These are phyloP conservation scores for Acanthisitta chloris DNA, from an alignment of 2,113 vertebrate genomes.

Conservation along the genomic window DNA sequence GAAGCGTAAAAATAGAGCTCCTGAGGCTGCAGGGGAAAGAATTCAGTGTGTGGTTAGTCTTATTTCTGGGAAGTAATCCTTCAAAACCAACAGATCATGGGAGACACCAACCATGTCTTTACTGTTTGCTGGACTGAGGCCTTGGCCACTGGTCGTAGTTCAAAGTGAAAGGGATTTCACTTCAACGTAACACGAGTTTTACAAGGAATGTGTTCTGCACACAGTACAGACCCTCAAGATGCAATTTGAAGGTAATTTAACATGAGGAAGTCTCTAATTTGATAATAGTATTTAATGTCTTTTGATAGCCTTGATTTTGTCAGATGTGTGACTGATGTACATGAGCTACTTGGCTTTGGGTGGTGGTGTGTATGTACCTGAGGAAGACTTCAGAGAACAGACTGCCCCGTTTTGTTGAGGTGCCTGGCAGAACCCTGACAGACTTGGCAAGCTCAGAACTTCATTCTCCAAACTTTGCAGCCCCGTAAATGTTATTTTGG, in stretches of 20 bases:
- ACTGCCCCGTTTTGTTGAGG: neutral
- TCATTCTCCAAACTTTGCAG: neutral
- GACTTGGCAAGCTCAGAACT: neutral
- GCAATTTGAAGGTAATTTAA: neutral
- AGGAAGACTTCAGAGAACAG: neutral
- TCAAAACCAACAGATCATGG: neutral
- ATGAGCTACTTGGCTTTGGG: neutral
- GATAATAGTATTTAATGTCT: neutral
- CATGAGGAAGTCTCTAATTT: neutral
- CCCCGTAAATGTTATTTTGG: neutral
- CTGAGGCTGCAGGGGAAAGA: neutral
- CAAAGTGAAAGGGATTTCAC: neutral
- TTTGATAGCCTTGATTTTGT: neutral
- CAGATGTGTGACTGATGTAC: accelerated
- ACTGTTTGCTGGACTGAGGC: neutral
- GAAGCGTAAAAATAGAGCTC: neutral
- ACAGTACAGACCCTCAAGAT: neutral
- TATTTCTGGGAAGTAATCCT: neutral
- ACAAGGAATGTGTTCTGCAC: accelerated
- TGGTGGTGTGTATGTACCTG: neutral
- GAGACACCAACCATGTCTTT: neutral
- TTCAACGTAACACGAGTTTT: neutral
- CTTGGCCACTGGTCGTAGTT: neutral
- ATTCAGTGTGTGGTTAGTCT: neutral
- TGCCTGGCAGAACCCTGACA: neutral